Evolutionary conservation across 2,113 vertebrate genomes (phyloP), one percentile per base, ranked within the genome.

Genomic region (Campylomormyrus numenius): DNA sequence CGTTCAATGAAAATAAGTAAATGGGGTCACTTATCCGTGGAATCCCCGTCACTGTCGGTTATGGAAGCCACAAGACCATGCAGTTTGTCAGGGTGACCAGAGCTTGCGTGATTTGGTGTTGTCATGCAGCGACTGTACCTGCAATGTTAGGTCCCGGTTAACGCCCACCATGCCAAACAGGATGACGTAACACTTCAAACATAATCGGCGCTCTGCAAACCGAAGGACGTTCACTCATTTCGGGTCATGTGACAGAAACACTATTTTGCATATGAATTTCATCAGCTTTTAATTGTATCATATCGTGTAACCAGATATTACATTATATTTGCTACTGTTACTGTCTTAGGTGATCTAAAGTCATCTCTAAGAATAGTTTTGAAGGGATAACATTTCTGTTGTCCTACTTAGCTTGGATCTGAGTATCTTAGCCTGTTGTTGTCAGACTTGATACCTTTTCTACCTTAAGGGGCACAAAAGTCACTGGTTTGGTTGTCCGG

Each of bases 31-130:
- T 52, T 89, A 92, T 92, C 91, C 88, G 91, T 94, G 92, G 94
- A 96, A 96, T 94, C 93, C 95, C 95, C 56, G 0, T n/a, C n/a
- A 62, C 2, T 96, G 96, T 96, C 96, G 96, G 45, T 80, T 90
- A 93, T 89, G 90, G 15, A 90, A 94, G 92, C 90, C 91, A 91
- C 19, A 11, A 56, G 53, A 91, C 92, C 91, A 89, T 93, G 92
- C 92, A 90, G 91, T 84, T 89, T 89, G 88, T 48, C 27, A 91
- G 46, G 42, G 93, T 94, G 94, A 94, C 94, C 94, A 94, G 91
- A 90, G 90, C 91, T 93, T 74, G 66, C 0, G 3, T 27, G 31
- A 35, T 77, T 19, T 4, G 15, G 13, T 35, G 74, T 1, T 77
- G 13, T 92, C 90, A 94, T 70, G 53, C 85, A 24, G 45, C 3